Evolutionary conservation across 2,113 vertebrate genomes (phyloP).

Genomic region (Sorex fumeus): DNA sequence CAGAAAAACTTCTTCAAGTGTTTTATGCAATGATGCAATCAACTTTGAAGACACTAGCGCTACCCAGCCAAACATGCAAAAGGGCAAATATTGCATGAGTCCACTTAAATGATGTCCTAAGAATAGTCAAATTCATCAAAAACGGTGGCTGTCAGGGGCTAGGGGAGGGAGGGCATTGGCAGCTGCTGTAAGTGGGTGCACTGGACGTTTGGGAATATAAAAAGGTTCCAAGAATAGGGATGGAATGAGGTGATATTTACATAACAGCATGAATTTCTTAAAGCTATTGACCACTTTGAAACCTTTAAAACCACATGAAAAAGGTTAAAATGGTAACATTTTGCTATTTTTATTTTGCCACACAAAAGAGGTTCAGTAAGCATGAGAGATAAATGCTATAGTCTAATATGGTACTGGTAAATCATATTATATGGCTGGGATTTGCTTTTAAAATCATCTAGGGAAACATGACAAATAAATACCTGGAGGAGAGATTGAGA

Average conservation of each 20-base stretch:
- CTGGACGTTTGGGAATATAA: not conserved
- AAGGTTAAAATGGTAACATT: too few species aligned
- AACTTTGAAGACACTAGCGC: not conserved
- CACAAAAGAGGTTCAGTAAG: not conserved
- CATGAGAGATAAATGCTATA: not conserved
- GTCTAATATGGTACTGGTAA: not conserved
- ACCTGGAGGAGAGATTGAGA: not conserved
- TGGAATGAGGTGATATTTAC: too few species aligned
- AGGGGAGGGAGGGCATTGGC: too few species aligned
- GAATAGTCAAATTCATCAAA: not conserved
- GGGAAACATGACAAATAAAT: not conserved
- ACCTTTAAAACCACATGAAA: not conserved
- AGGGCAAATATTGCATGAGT: not conserved
- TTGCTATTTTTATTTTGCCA: not conserved
- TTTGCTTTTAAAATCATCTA: conserved; percentile 31
- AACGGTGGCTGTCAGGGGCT: not conserved
- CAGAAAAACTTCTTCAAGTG: not conserved
- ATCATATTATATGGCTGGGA: not conserved
- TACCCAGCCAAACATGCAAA: not conserved
- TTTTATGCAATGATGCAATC: not conserved
- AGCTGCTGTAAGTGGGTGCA: not conserved
- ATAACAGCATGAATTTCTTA: too few species aligned
- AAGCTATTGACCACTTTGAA: too few species aligned
- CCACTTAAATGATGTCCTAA: not conserved
- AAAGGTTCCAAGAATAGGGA: too few species aligned